These are phyloP conservation scores for Achroia grisella DNA, from an alignment of 1,140 invertebrate species.

Conservation along the genomic window DNA sequence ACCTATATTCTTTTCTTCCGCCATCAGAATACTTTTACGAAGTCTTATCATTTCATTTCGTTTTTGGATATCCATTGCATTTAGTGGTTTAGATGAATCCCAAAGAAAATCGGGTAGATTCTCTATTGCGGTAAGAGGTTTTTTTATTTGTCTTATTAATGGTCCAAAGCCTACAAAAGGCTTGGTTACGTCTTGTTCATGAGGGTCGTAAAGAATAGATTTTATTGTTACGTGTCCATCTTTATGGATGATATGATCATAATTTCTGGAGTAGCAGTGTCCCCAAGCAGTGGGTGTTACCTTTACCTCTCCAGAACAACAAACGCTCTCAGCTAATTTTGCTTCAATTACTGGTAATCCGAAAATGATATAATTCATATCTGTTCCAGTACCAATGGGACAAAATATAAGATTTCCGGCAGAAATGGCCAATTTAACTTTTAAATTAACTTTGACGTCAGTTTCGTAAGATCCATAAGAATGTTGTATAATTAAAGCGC, in stretches of 20 bases:
- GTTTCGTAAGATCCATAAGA: slow-evolving; percentile 77
- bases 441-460: slow-evolving; percentile 77
- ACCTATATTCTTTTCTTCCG: slow-evolving; percentile 62
- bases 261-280: slow-evolving; percentile 67
- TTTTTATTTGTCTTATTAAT: slow-evolving; percentile 49
- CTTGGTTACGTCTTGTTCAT: slow-evolving; percentile 52
- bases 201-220: slow-evolving; percentile 57
- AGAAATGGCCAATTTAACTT: slow-evolving; percentile 68
- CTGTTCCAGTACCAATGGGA: slow-evolving; percentile 53
- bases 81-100: slow-evolving; percentile 25
- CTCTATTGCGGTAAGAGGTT: slow-evolving; percentile 37
- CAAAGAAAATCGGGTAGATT: slow-evolving; percentile 38
- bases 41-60: slow-evolving; percentile 62
- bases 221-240: slow-evolving; percentile 55
- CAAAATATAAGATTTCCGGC: slow-evolving; percentile 59
- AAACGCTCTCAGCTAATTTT: slow-evolving; percentile 69
- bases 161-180: slow-evolving; percentile 49
- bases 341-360: slow-evolving; percentile 78
- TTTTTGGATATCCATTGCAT: slow-evolving; percentile 20
- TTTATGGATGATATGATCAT: slow-evolving; percentile 42
- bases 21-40: slow-evolving; percentile 56
- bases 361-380: slow-evolving; percentile 75
- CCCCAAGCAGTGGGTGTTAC: slow-evolving; percentile 70
- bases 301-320: slow-evolving; percentile 71
- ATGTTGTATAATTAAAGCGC: slow-evolving; percentile 78